Evolutionary conservation across 23 tunicate genomes (phyloP), one percentile per base, ranked within the genome.

Genomic region (Pegea sp.): DNA sequence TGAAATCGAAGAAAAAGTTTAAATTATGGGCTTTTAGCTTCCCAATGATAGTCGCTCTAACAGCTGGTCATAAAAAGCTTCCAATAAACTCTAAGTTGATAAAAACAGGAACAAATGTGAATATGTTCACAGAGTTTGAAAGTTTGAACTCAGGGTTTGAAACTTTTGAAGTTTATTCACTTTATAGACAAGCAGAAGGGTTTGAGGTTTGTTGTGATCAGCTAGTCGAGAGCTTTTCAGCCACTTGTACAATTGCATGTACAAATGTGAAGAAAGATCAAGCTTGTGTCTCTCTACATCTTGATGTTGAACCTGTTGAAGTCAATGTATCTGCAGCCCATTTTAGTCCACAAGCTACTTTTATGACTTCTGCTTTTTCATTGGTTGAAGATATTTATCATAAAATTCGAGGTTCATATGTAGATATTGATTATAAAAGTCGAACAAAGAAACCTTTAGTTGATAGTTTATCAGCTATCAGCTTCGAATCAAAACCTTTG

Each of bases 221-320:
- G 16, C 13, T 38, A 38, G 11, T 38, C 11, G 46, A 38, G 16
- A 11, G 13, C 16, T 38, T 61, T 65, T 53, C 72, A 29, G 72
- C 84, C 8, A 59, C 84, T 23, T 74, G 84, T 49, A 74, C 72
- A 28, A 25, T 74, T 50, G 84, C 63, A 3, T 46, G 56, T 26
- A 65, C 60, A 6, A 42, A 58, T 52, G 25, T 49, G 24, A 30
- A 42, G 29, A 30, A 23, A 0, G 34, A 59, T 46, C 34, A 29
- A 3, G 26, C 34, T 1, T 59, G 58, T 28, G 38, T 44, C 4
- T 62, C 44, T 65, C 33, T 59, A 30, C 64, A 64, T 4, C 33
- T 74, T 16, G 84, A 74, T 53, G 51, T 74, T 32, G 84, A 74
- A 22, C 64, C 84, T 2, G 57, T 74, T 42, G 46, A 31, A 42